A percentile compares a stretch with the other conserved stretches of the same genome.
phyloP scores from a whole-genome alignment of 2,888 invertebrate genomes.

The Troglohyphantes excavatus region DNA sequence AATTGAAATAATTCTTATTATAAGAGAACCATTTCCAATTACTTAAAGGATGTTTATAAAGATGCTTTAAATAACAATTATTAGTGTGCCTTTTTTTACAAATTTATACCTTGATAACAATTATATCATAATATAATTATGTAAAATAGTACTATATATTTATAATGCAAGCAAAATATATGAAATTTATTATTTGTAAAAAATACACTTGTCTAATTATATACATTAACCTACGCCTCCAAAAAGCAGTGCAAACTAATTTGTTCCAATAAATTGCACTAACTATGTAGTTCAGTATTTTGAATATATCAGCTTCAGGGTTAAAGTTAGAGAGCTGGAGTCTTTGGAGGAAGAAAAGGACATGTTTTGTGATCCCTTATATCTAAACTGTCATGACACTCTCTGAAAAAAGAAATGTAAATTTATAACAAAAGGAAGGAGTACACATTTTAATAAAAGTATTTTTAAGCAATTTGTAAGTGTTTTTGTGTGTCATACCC shows the following conservation, averaged over 20 bases:
- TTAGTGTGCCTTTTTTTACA: background rate
- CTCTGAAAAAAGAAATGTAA: conserved; percentile 56
- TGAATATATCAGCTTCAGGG: background rate
- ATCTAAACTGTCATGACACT: conserved; percentile 78
- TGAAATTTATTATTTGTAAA: conserved; percentile 8
- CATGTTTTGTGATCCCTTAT: conserved; percentile 77
- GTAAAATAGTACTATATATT: background rate
- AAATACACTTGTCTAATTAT: conserved; percentile 20
- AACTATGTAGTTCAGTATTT: background rate
- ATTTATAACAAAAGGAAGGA: no score
- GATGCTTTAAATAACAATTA: background rate
- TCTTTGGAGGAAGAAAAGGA: conserved; percentile 66
- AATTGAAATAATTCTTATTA: no score
- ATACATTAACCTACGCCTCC: conserved; percentile 25
- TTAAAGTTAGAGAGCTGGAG: conserved; percentile 33
- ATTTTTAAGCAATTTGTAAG: no score
- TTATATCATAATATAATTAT: background rate
- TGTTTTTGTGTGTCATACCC: no score
- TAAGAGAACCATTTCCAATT: no score
- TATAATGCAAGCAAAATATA: conserved; percentile 14
- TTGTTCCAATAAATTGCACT: background rate
- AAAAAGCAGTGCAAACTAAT: conserved; percentile 40
- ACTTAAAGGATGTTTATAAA: background rate
- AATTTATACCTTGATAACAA: no score
- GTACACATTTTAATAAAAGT: no score